Evolutionary conservation across 2,888 invertebrate genomes (phyloP), one percentile per base, ranked within the genome.

Genomic region (Bombylius discolor): DNA sequence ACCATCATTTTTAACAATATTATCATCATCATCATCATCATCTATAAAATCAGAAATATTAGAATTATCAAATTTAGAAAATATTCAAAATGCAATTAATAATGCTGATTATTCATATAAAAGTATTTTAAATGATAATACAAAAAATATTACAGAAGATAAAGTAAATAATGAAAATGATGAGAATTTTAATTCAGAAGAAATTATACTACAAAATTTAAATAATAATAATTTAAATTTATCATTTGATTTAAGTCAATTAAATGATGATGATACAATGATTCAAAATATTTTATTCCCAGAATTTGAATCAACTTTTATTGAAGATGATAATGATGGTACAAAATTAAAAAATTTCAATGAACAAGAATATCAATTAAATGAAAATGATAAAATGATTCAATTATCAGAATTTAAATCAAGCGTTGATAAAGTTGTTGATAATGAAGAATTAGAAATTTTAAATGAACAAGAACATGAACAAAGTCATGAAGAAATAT

Each of bases 201-300:
- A 36, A 36, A 36, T 36, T 36, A 36, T 9, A 36, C 7, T 36
- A 36, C 36, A 36, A 8, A 36, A 36, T 36, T 36, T 36, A 23
- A 23, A 3, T 3, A 23, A 23, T 23, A 23, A 23, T 23, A 23
- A 23, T 2, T 23, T 23, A 23, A 23, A 23, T 23, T 23, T 23
- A 23, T 23, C 23, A 23, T 23, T 23, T 23, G 23, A 23, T 23
- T 23, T 23, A 23, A 23, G 23, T 23, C 23, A 23, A 23, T 2
- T 23, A 2, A 23, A 23, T 23, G 36, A 45, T 44, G 64, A 66
- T 52, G 63, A 64, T 47, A 67, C 66, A 13, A 59, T 62, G 47
- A 62, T 70, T 53, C 67, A 69, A 55, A 66, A 70, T 56, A 59
- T 68, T 14, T 65, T 68, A 4, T 53, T 67, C 52, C 68, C 70